Base-by-base conservation (phyloP, 2,797 vertebrate species). In the Ataeniobius toweri region DNA sequence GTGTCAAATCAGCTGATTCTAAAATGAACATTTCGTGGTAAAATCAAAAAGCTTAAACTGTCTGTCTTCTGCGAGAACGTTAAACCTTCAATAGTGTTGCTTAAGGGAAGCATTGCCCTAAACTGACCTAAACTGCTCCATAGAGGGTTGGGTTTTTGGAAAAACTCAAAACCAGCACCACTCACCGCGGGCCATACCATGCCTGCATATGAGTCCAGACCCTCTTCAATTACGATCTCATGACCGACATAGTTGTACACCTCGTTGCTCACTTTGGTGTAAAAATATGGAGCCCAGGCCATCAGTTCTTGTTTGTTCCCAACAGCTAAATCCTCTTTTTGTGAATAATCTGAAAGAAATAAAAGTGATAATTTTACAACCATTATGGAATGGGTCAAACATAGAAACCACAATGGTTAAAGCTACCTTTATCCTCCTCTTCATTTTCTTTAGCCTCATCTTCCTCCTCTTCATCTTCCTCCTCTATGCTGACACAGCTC, bases 181-280 rank as follows among this genome's bases (percentile, higher is more conserved):
- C 97, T 96, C 89, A 99, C 97, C 84, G 89, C 97, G 0, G 97
- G 98, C 97, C 97, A 98, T 65, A 97, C 96, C 85, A 95, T 93
- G 0, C 96, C 95, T 75, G 96, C 97, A 0, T 86, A 96, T 31
- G 94, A 95, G 81, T 98, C 97, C 24, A 97, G 92, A 26, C 94
- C 96, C 75, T 97, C 96, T 46, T 95, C 89, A 73, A 99, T 96
- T 67, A 89, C 28, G 1, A 99, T 98, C 83, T 95, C 88, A 65
- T 96, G 91, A 59, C 96, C 97, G 0, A 44, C 96, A 0, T 95
- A 99, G 0, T 31, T 61, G 44, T 96, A 94, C 24, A 93, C 84
- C 78, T 98, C 97, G 90, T 94, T 97, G 1, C 91, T 90, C 0
- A 89, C 77, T 86, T 80, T 95, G 89, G 39, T 83, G 4, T 93